Evolutionary conservation across 2,888 invertebrate species (phyloP).

Genomic region (Drosophila rellima): DNA sequence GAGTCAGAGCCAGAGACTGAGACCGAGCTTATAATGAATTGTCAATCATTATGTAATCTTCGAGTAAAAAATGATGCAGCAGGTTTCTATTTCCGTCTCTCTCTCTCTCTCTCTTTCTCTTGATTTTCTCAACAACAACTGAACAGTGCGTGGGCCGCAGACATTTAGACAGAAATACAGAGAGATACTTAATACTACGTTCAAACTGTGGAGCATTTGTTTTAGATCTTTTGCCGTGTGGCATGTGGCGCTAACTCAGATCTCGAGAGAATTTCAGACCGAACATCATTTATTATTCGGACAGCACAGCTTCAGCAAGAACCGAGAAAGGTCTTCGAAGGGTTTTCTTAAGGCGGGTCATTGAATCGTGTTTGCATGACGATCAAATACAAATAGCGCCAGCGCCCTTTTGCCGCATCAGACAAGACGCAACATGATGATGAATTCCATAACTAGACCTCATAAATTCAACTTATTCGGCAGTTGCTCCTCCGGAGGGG

Average conservation of each 20-base stretch:
- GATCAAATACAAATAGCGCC: constrained; percentile 48
- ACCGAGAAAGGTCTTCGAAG: constrained; percentile 9
- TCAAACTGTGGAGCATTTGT: constrained; percentile 38
- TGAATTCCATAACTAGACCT: constrained; percentile 56
- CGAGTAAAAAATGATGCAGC: constrained; percentile 79
- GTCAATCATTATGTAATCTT: constrained; percentile 82
- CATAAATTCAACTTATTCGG: constrained; percentile 57
- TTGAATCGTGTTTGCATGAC: constrained; percentile 47
- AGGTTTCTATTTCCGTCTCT: constrained; percentile 54
- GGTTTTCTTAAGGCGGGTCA: constrained; percentile 36
- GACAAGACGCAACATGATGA: constrained; percentile 52
- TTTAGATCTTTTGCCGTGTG: constrained; percentile 76
- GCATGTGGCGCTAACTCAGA: constrained; percentile 73
- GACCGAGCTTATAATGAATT: constrained; percentile 70
- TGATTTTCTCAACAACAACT: constrained; percentile 9
- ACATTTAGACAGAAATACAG: constrained; percentile 64
- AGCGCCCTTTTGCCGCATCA: constrained; percentile 57
- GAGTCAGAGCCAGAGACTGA: background rate
- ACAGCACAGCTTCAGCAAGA: constrained; percentile 33
- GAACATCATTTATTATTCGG: constrained; percentile 71
- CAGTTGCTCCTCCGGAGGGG: background rate
- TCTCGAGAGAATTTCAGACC: constrained; percentile 47
- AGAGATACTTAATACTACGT: constrained; percentile 6
- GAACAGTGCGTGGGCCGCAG: constrained; percentile 68
- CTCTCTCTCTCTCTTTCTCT: constrained; percentile 13